Evolutionary conservation across 53 echinoderm and acorn worm species (phyloP).

Genomic region (Apostichopus leukothele): DNA sequence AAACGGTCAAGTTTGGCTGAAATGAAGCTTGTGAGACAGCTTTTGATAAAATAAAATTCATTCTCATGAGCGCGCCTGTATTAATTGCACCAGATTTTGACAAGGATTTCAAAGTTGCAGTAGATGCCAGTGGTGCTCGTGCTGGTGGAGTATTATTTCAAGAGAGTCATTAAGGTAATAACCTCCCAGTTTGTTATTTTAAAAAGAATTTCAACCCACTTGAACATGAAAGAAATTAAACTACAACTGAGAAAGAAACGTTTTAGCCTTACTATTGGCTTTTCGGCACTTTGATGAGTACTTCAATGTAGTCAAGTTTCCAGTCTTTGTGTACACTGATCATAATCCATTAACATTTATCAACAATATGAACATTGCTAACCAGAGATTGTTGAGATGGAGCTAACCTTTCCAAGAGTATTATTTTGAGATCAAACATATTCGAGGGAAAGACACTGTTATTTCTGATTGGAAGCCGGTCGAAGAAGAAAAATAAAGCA

Average conservation of each 20-base stretch:
- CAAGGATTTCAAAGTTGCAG: constrained; percentile 49
- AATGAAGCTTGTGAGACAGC: constrained; percentile 26
- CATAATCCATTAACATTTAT: constrained; percentile 58
- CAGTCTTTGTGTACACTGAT: constrained; percentile 52
- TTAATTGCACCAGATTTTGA: constrained; percentile 56
- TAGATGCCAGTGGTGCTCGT: constrained; percentile 67
- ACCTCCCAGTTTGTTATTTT: constrained; percentile 65
- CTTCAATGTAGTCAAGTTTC: background rate
- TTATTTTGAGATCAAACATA: constrained; percentile 54
- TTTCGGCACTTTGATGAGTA: background rate
- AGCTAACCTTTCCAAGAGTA: constrained; percentile 55
- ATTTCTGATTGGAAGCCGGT: constrained; percentile 48
- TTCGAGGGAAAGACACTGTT: constrained; percentile 67
- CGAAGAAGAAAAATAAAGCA: too few species aligned
- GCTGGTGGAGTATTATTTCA: constrained; percentile 60
- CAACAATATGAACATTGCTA: constrained; percentile 55
- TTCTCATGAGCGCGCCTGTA: constrained; percentile 56
- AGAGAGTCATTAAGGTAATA: constrained; percentile 37
- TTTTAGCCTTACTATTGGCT: background rate
- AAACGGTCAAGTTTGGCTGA: constrained; percentile 44
- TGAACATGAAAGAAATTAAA: constrained; percentile 58
- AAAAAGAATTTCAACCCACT: constrained; percentile 53
- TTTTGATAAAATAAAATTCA: constrained; percentile 55
- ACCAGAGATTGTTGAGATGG: constrained; percentile 59
- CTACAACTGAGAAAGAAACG: constrained; percentile 36